A percentile compares a stretch with the other conserved stretches of the same genome.
These are phyloP conservation scores for Phalangium opilio DNA, from an alignment of 2,888 invertebrate genomes.

Conservation along the genomic window DNA sequence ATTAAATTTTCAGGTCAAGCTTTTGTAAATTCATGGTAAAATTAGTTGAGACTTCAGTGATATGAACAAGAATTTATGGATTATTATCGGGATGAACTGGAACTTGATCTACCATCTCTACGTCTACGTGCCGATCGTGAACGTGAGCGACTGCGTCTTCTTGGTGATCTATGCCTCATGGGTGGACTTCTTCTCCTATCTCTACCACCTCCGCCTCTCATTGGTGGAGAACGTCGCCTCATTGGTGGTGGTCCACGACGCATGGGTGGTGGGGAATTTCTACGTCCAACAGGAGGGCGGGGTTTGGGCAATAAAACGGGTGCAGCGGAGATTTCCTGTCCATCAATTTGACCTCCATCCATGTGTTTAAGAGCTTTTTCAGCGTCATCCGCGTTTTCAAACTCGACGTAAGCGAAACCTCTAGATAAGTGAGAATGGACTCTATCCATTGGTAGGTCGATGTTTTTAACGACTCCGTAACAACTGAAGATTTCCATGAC, in stretches of 20 bases:
- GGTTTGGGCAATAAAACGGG: constrained; percentile 55
- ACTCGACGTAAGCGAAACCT: constrained; percentile 92
- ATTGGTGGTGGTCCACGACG: constrained; percentile 10
- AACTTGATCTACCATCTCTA: constrained; percentile 10
- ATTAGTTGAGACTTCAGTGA: too few relatives aligned
- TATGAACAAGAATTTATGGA: too few relatives aligned
- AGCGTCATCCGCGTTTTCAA: constrained; percentile 80
- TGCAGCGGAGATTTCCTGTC: constrained; percentile 85
- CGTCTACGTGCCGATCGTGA: constrained; percentile 11
- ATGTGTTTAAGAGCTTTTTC: constrained; percentile 98
- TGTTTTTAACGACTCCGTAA: constrained; percentile 52
- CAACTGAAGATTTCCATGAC: constrained; percentile 64
- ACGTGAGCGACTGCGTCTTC: constrained; percentile 4
- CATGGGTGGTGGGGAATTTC: constrained; percentile 8
- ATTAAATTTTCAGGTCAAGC: too few relatives aligned
- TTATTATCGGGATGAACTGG: constrained; percentile 13
- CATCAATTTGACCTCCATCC: constrained; percentile 97
- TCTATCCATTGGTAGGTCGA: constrained; percentile 80
- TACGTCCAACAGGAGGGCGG: constrained; percentile 4
- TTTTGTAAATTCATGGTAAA: too few relatives aligned
- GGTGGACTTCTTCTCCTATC: constrained; percentile 11
- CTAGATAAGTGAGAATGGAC: constrained; percentile 73
- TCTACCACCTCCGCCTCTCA: constrained; percentile 11
- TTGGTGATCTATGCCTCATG: constrained; percentile 9
- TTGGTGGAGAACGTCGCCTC: constrained; percentile 15